Percentiles rank a stretch among this genome's conserved stretches.
Conservation (phyloP, 1,140 invertebrate species). For the Rhyzopertha dominica region DNA sequence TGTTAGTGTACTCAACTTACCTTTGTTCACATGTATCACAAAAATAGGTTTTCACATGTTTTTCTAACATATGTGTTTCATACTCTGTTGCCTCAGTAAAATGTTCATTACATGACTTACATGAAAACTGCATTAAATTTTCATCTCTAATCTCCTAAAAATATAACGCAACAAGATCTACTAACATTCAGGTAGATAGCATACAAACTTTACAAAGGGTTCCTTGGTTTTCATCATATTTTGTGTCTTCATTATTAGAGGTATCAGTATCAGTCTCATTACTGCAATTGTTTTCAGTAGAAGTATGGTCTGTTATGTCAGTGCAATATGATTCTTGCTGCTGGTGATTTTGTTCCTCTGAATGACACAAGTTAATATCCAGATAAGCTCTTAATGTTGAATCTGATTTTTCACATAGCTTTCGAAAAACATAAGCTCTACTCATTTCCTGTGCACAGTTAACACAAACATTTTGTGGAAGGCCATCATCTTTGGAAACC, state of each 20-base stretch:
- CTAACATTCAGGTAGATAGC: no score
- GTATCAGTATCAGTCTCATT: background rate
- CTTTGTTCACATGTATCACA: conserved; percentile 8
- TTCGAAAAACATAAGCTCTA: conserved; percentile 25
- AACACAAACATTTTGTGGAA: conserved; percentile 31
- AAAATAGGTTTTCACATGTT: conserved; percentile 5
- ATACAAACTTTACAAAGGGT: no score
- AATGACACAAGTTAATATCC: conserved; percentile 1
- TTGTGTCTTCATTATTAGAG: conserved; percentile 10
- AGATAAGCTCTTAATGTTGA: conserved; percentile 19
- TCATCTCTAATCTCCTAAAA: no score
- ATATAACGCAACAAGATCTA: no score
- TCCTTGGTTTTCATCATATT: background rate
- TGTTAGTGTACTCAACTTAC: conserved; percentile 12
- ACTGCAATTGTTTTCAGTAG: background rate
- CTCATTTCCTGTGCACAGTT: conserved; percentile 27
- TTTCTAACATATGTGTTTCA: conserved; percentile 2
- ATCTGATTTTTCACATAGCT: conserved; percentile 31
- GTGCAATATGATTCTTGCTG: no score
- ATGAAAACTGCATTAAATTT: no score
- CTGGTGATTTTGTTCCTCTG: no score
- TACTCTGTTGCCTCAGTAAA: conserved; percentile 9
- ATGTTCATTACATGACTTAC: conserved; percentile 9
- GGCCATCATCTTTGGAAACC: conserved; percentile 28
- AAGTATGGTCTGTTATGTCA: conserved; percentile 7